Percentiles rank a stretch among this genome's conserved stretches.
Conservation (phyloP, 2,888 invertebrate species). For the Habrosyne pyritoides region DNA sequence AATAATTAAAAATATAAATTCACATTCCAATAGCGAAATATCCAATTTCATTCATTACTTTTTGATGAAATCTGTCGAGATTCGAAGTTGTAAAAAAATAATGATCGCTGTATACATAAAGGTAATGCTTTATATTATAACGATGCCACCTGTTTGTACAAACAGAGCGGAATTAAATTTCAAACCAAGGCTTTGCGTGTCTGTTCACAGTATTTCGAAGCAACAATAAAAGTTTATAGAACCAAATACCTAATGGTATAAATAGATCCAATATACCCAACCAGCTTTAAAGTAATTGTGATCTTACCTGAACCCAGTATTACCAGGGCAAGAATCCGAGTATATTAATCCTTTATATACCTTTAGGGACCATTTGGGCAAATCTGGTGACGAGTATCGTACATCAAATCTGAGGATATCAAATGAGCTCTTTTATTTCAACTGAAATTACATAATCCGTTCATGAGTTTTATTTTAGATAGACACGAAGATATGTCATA, state of each 20-base stretch:
- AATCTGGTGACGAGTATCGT: conserved; percentile 36
- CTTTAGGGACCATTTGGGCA: conserved; percentile 49
- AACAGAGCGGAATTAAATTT: background rate
- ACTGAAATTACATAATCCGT: too few species aligned
- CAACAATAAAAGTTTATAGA: background rate
- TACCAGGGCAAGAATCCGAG: conserved; percentile 62
- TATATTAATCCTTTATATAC: conserved; percentile 50
- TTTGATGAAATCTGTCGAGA: background rate
- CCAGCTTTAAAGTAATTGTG: background rate
- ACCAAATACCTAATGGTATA: too few species aligned
- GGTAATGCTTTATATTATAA: background rate
- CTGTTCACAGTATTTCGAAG: background rate
- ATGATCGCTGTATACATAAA: background rate
- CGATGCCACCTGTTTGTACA: background rate
- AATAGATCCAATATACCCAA: too few species aligned
- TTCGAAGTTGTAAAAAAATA: background rate
- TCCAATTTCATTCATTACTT: background rate
- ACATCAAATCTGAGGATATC: conserved; percentile 51
- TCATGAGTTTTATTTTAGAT: too few species aligned
- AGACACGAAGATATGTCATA: too few species aligned
- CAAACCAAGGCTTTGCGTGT: background rate
- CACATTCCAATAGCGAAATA: background rate
- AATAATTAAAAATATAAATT: background rate
- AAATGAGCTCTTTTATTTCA: background rate
- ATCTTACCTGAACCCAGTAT: conserved; percentile 49